phyloP scores from a whole-genome alignment of 1,140 invertebrate species.

The Caenorhabditis briggsae region DNA sequence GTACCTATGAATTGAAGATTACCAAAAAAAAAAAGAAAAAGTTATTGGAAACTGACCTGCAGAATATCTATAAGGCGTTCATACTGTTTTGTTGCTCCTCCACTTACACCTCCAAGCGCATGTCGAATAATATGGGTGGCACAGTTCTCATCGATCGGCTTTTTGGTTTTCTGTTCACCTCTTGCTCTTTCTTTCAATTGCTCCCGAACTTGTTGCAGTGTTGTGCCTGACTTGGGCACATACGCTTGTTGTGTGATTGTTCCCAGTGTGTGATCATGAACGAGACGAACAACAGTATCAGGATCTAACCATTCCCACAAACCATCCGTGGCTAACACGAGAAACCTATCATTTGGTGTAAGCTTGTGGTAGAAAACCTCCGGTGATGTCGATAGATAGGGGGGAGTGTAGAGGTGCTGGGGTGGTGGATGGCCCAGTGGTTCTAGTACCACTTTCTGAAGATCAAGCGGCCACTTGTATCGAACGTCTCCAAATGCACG shows the following conservation, averaged over 20 bases:
- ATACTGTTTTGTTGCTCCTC: slow-evolving; percentile 75
- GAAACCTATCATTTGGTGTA: slow-evolving; percentile 89
- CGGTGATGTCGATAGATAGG: slow-evolving; percentile 80
- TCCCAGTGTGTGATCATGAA: slow-evolving; percentile 75
- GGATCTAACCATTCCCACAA: slow-evolving; percentile 90
- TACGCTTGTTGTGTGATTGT: slow-evolving; percentile 73
- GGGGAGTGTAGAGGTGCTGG: slow-evolving; percentile 86
- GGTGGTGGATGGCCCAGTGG: slow-evolving; percentile 78
- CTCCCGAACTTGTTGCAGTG: slow-evolving; percentile 68
- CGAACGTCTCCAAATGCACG: slow-evolving; percentile 95
- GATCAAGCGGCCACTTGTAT: slow-evolving; percentile 90
- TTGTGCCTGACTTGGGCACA: slow-evolving; percentile 64
- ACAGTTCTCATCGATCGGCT: slow-evolving; percentile 76
- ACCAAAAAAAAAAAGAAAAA: background rate
- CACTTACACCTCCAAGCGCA: slow-evolving; percentile 74
- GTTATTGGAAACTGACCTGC: slow-evolving; percentile 1
- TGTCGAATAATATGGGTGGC: slow-evolving; percentile 77
- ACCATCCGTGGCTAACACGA: slow-evolving; percentile 96
- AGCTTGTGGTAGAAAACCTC: slow-evolving; percentile 84
- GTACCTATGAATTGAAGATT: slow-evolving; percentile 61
- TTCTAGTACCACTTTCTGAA: slow-evolving; percentile 84
- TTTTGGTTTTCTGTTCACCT: slow-evolving; percentile 68
- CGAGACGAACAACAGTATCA: slow-evolving; percentile 76
- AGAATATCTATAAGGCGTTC: slow-evolving; percentile 71
- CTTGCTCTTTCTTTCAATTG: slow-evolving; percentile 69